Base-by-base conservation (phyloP, 2,797 vertebrate species). In the Falco peregrinus region DNA sequence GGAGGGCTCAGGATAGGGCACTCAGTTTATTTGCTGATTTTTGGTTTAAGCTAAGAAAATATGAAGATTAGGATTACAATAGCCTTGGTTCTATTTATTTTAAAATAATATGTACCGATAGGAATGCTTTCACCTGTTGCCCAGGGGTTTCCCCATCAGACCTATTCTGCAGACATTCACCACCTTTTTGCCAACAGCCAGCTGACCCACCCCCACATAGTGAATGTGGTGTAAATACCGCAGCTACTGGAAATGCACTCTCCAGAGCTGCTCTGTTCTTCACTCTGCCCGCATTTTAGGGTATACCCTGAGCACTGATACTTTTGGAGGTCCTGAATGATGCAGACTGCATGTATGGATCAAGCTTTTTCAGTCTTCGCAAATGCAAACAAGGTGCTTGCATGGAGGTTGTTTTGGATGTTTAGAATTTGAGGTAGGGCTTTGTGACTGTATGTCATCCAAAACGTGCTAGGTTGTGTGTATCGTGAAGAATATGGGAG, bases 291-390 rank as follows among this genome's bases (percentile, higher is more conserved):
- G 13, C 5, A 17, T 90, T 85, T 87, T n/a, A 57, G 29, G 41
- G 33, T 9, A 54, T 33, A 20, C 2, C 3, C 43, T 2, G 1
- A 60, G 11, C 31, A 35, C 12, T 20, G 39, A 5, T 1, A 0
- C 8, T 77, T 92, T 61, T 76, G 28, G 18, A 57, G 9, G 17
- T 57, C 43, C 33, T 14, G 17, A 73, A 48, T 16, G 33, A 56
- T 28, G 29, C 21, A 69, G 22, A 54, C 10, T 35, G 17, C 5
- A 4, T 4, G 4, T 25, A 8, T 13, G 14, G 51, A 69, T 13
- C 13, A 78, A 10, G 7, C 4, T 61, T 69, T 84, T 73, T n/a
- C 41, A 41, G 4, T 57, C 13, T 67, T 74, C 48, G 41, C 48
- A 67, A 70, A 33, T 1, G 0, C 39, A 57, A 33, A 25, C 6